Base-by-base conservation (phyloP, 2,797 vertebrate genomes). In the Nannoperca obscura region DNA sequence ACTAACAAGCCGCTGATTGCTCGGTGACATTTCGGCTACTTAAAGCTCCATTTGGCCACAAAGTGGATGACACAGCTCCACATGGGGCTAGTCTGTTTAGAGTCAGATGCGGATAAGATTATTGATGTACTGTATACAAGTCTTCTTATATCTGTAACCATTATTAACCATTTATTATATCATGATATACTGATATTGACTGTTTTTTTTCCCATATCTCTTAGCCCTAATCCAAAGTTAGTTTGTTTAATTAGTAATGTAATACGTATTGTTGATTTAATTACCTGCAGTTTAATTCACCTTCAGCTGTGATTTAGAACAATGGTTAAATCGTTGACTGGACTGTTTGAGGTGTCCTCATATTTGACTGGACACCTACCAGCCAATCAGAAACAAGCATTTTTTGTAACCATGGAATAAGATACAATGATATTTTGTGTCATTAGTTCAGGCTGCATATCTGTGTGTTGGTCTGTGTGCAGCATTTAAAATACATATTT, bases 371-470 rank as follows among this genome's bases (percentile, higher is more conserved):
- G 69, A 69, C 64, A 65, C 44, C 57, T 7, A n/a, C 36, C 5
- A 50, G 60, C 69, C 84, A 78, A 69, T 83, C 54, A 54, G 44
- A 78, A 76, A 44, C 38, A 7, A 67, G 42, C 30, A 44, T 68
- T 2, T 36, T 44, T 42, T 74, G 53, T 67, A 68, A 50, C 55
- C 53, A 74, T 52, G 47, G 14, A 36, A 24, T 38, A 30, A 52
- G 19, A 30, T 55, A 38, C 10, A 30, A 11, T 32, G 4, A 34
- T 73, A 22, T 57, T 68, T 66, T 53, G 34, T 12, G 46, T 9
- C 10, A 14, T 36, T 70, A 46, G n/a, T 50, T 52, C 34, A 44
- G 32, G 15, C 15, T 66, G 17, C 27, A 34, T n/a, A 8, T 36
- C 12, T 50, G 13, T 65, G 17, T 65, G 50, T 36, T 3, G 11